These are phyloP conservation scores for Heliconius hermathena DNA, from an alignment of 1,140 invertebrate genomes.

Conservation along the genomic window DNA sequence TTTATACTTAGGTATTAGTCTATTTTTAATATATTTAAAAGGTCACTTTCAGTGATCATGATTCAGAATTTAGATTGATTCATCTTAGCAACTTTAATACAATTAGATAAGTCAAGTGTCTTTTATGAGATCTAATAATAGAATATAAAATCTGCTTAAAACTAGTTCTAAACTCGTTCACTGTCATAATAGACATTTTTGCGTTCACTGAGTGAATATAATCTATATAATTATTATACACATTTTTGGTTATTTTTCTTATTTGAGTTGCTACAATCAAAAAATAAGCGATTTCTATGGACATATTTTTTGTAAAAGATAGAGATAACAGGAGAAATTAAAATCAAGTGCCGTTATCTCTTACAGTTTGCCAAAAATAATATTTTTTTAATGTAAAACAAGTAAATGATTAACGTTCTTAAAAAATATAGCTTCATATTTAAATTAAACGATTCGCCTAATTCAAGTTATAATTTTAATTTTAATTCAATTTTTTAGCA, in stretches of 20 bases:
- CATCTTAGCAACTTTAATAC: background rate
- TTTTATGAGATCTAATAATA: slow-evolving; percentile 24
- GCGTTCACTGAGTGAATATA: too few relatives aligned
- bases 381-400: too few relatives aligned
- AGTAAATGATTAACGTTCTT: too few relatives aligned
- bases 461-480: too few relatives aligned
- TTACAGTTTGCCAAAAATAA: too few relatives aligned
- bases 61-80: slow-evolving; percentile 11
- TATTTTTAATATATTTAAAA: background rate
- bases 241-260: background rate
- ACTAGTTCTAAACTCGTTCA: background rate
- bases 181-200: too few relatives aligned
- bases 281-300: background rate
- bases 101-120: slow-evolving; percentile 14
- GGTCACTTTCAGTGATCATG: background rate
- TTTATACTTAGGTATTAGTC: background rate
- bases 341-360: background rate
- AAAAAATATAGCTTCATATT: too few relatives aligned
- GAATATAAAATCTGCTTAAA: background rate
- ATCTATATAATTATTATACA: background rate
- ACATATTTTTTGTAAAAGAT: background rate
- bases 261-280: background rate
- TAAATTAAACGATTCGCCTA: too few relatives aligned
- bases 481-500: too few relatives aligned
- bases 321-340: background rate